Evolutionary conservation across 2,888 invertebrate genomes (phyloP).

Genomic region (Lissonota sp.): DNA sequence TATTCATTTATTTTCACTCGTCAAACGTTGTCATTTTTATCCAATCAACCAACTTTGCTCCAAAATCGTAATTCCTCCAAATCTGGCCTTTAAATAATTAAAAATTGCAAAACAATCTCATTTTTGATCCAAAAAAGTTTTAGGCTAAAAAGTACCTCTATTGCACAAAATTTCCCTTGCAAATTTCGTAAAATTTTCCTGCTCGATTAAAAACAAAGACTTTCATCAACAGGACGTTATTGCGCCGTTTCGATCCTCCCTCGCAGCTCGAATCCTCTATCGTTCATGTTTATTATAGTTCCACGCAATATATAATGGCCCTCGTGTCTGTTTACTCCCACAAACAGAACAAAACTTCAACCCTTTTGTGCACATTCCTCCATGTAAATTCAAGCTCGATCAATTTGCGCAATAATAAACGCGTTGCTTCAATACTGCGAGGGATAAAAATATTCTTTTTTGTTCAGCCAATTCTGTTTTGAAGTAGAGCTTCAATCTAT

Average conservation of each 20-base stretch:
- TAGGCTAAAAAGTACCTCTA: background rate
- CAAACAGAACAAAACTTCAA: background rate
- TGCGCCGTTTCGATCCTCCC: slow-evolving; percentile 16
- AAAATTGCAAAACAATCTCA: no score
- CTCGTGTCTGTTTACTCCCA: background rate
- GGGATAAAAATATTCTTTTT: no score
- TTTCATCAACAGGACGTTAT: slow-evolving; percentile 26
- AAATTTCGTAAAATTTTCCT: slow-evolving; percentile 2
- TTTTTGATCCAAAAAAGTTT: background rate
- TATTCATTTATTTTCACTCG: background rate
- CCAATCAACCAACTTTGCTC: no score
- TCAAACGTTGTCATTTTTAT: no score
- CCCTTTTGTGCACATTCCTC: slow-evolving; percentile 17
- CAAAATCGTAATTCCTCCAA: no score
- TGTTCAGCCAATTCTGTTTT: no score
- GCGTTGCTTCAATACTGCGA: background rate
- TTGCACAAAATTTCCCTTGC: slow-evolving; percentile 20
- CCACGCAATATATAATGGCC: slow-evolving; percentile 19
- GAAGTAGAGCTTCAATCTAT: slow-evolving; percentile 13
- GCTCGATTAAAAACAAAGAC: background rate
- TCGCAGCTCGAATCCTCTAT: slow-evolving; percentile 28
- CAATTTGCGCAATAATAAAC: slow-evolving; percentile 1
- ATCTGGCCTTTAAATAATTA: no score
- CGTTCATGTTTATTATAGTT: slow-evolving; percentile 5
- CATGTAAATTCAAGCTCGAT: slow-evolving; percentile 9